Percentiles rank a stretch among this genome's conserved stretches.
Evolutionary conservation across 1,140 invertebrate genomes (phyloP).

Genomic region (Telenomus remus): DNA sequence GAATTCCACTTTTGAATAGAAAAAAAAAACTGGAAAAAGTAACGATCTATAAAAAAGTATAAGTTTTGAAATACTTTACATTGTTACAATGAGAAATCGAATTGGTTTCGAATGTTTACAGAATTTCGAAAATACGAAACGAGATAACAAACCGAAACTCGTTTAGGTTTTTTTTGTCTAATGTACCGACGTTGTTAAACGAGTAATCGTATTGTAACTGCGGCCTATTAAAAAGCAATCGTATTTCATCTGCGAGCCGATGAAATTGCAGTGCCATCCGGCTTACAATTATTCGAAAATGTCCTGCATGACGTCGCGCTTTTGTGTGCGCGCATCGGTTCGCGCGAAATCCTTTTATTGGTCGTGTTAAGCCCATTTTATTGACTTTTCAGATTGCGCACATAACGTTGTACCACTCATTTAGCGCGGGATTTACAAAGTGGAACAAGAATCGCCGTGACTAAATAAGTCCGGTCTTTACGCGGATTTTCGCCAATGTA

Average conservation of each 20-base stretch:
- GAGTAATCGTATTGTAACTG: conserved; percentile 47
- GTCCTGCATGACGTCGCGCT: conserved; percentile 34
- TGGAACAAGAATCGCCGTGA: conserved; percentile 35
- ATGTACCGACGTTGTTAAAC: conserved; percentile 57
- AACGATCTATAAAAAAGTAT: no score
- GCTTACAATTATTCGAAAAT: conserved; percentile 45
- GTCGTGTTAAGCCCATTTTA: conserved; percentile 51
- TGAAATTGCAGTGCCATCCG: conserved; percentile 38
- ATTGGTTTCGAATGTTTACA: no score
- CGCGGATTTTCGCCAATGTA: conserved; percentile 1
- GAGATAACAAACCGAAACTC: no score
- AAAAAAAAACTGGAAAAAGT: no score
- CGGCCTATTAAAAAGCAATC: conserved; percentile 58
- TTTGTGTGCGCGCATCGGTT: conserved; percentile 37
- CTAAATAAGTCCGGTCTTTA: conserved; percentile 40
- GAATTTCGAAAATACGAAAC: no score
- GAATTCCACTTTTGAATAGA: no score
- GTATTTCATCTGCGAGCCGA: conserved; percentile 34
- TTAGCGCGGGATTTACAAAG: conserved; percentile 44
- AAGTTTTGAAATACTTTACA: no score
- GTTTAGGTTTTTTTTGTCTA: no score
- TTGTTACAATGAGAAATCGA: no score
- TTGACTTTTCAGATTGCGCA: conserved; percentile 55
- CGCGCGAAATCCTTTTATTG: conserved; percentile 52
- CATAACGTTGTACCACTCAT: conserved; percentile 50